Evolutionary conservation across 2,888 invertebrate genomes (phyloP).

Genomic region (Diarsia mendica): DNA sequence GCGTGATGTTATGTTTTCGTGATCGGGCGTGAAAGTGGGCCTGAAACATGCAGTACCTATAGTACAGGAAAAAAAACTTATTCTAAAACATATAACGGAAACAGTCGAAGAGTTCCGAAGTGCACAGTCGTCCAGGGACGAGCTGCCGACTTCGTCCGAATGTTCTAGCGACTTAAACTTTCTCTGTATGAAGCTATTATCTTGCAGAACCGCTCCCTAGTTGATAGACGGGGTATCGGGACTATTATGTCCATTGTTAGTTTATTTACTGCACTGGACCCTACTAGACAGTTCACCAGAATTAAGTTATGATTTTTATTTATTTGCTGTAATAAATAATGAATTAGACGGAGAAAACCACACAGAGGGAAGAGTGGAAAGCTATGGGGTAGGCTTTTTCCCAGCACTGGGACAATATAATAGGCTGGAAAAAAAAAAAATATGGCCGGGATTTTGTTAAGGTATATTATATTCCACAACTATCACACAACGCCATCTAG

Average conservation of each 20-base stretch:
- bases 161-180: conserved; percentile 20
- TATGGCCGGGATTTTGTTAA: not conserved
- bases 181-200: conserved; percentile 21
- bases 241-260: not conserved
- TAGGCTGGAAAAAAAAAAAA: no score
- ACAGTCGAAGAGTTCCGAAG: conserved; percentile 11
- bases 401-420: no score
- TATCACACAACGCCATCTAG: no score
- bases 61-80: not conserved
- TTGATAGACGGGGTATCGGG: not conserved
- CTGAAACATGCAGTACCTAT: not conserved
- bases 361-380: no score
- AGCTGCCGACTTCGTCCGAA: conserved; percentile 31
- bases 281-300: not conserved
- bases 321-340: not conserved
- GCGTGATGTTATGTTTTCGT: no score
- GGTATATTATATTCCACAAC: no score
- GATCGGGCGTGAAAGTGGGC: not conserved
- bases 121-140: conserved; percentile 3
- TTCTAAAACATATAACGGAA: not conserved
- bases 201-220: conserved; percentile 21
- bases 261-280: not conserved
- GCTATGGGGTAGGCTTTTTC: no score
- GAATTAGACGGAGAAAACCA: not conserved
- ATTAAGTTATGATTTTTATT: not conserved